phyloP scores from a whole-genome alignment of 2,113 vertebrate species.

The Paramisgurnus dabryanus region DNA sequence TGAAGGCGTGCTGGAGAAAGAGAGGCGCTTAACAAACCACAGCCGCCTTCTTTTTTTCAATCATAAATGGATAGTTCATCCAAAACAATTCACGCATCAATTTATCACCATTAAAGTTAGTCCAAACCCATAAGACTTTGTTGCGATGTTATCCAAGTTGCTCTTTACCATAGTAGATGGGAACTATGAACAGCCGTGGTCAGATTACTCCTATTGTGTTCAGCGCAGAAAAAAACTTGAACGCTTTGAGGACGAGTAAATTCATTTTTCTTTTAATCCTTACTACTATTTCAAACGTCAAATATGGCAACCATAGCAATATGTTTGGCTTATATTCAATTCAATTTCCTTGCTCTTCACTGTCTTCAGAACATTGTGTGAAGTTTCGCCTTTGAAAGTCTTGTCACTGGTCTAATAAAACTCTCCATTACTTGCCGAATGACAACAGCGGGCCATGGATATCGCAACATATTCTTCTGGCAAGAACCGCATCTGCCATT shows the following conservation, averaged over 20 bases:
- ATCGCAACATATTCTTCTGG: slow-evolving; percentile 32
- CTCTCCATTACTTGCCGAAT: slow-evolving; percentile 13
- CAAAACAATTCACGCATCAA: too few relatives aligned
- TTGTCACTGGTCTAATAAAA: slow-evolving; percentile 42
- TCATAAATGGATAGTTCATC: neutral
- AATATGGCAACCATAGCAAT: neutral
- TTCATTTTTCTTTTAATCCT: neutral
- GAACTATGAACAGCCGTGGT: too few relatives aligned
- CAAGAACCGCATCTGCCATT: slow-evolving; percentile 54
- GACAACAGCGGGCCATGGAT: slow-evolving; percentile 24
- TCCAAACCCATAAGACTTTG: too few relatives aligned
- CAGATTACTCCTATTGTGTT: too few relatives aligned
- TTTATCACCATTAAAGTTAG: too few relatives aligned
- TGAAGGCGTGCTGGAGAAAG: slow-evolving; percentile 47
- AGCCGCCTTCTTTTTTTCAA: neutral
- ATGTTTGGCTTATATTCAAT: slow-evolving; percentile 6
- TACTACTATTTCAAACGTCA: neutral
- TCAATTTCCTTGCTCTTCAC: slow-evolving; percentile 21
- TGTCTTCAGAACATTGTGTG: slow-evolving; percentile 23
- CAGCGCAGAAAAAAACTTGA: too few relatives aligned
- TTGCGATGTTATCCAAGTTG: too few relatives aligned
- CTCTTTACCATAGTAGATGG: too few relatives aligned
- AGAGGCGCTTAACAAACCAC: slow-evolving; percentile 27
- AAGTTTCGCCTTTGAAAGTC: slow-evolving; percentile 19
- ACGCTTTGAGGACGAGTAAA: too few relatives aligned